Percentiles rank a stretch among this genome's conserved stretches.
These are phyloP conservation scores for Melanargia galathea DNA, from an alignment of 2,888 invertebrate genomes.

Conservation along the genomic window DNA sequence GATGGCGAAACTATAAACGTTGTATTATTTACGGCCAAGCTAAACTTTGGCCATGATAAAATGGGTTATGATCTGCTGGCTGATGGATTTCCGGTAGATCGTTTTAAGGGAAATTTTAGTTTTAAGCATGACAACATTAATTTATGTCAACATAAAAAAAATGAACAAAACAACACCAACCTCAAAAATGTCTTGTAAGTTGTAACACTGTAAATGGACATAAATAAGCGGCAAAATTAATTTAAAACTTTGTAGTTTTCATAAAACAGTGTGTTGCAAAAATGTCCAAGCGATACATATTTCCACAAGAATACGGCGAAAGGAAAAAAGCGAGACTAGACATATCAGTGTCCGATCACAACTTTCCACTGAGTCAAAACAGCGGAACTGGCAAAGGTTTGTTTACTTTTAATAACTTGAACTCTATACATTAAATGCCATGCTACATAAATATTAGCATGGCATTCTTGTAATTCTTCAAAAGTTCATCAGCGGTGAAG, in stretches of 20 bases:
- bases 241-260: conserved; percentile 23
- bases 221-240: conserved; percentile 30
- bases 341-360: conserved; percentile 69
- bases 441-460: background rate
- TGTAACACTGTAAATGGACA: too few relatives aligned
- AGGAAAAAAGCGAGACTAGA: conserved; percentile 72
- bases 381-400: conserved; percentile 56
- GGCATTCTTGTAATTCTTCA: too few relatives aligned
- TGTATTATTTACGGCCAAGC: too few relatives aligned
- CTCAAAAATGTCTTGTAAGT: too few relatives aligned
- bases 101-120: background rate
- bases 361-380: conserved; percentile 75
- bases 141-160: too few relatives aligned
- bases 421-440: too few relatives aligned
- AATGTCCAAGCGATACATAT: conserved; percentile 70
- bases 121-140: background rate
- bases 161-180: too few relatives aligned
- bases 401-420: background rate
- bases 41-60: too few relatives aligned
- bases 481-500: too few relatives aligned
- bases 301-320: conserved; percentile 63
- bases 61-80: too few relatives aligned
- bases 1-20: too few relatives aligned
- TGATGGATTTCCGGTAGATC: too few relatives aligned
- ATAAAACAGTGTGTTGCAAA: conserved; percentile 29